phyloP scores from a whole-genome alignment of 2,797 vertebrate genomes.

The Oreonectes daqikongensis region DNA sequence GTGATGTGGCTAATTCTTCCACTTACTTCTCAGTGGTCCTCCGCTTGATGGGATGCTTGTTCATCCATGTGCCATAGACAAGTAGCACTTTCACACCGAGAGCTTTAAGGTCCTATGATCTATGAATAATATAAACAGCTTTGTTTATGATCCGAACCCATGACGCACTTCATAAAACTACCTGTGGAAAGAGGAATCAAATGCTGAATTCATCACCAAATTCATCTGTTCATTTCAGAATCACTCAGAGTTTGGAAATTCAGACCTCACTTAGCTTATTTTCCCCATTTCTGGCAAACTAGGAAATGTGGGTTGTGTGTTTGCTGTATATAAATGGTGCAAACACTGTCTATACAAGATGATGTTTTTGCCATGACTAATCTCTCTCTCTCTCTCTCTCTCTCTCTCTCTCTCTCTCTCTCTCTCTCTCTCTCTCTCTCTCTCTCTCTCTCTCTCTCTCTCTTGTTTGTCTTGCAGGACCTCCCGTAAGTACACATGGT shows the following conservation, averaged over 20 bases:
- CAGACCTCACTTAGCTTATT: not conserved
- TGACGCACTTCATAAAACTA: conserved; percentile 41
- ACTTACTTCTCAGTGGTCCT: conserved; percentile 46
- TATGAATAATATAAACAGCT: conserved; percentile 44
- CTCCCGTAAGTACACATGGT: conserved; percentile 80
- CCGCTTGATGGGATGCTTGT: conserved; percentile 45
- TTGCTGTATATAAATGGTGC: conserved; percentile 22
- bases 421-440: conserved; percentile 44
- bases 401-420: conserved; percentile 48
- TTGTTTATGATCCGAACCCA: conserved; percentile 48
- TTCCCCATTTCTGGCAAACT: conserved; percentile 11
- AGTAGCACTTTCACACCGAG: conserved; percentile 46
- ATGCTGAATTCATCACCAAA: conserved; percentile 11
- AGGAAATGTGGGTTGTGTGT: conserved; percentile 4
- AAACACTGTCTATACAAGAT: conserved; percentile 27
- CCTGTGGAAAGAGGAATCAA: conserved; percentile 28
- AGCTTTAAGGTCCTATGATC: conserved; percentile 51
- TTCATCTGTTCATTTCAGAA: conserved; percentile 4
- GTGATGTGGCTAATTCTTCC: conserved; percentile 30
- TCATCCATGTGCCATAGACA: conserved; percentile 13
- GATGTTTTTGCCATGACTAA: conserved; percentile 41
- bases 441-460: conserved; percentile 20
- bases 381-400: conserved; percentile 34
- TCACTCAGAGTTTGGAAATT: conserved; percentile 16
- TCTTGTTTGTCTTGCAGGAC: conserved; percentile 74